Base-by-base conservation (phyloP, 2,888 invertebrate species). In the Caenorhabditis sp. region DNA sequence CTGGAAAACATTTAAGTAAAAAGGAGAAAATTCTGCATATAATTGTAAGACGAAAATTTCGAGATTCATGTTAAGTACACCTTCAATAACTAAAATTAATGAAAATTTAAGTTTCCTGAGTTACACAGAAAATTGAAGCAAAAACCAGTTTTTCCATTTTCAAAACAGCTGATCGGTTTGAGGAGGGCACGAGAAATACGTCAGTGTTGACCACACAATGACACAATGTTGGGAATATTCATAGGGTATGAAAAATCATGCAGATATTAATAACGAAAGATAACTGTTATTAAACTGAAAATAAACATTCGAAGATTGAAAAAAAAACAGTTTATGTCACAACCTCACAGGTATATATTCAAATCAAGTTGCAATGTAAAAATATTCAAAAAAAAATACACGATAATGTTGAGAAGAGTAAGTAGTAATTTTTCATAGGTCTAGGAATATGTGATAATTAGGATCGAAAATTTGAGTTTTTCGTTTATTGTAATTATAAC, bases 1-100 rank as follows among this genome's bases (percentile, higher is more conserved):
- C 54, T 54, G 54, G 17, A 54, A 54, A n/a, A n/a, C n/a, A 54
- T 54, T 26, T 14, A 54, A 54, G 1, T 3, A n/a, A n/a, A n/a
- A n/a, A n/a, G n/a, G n/a, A n/a, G n/a, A n/a, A n/a, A n/a, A n/a
- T n/a, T n/a, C n/a, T n/a, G n/a, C n/a, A n/a, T n/a, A n/a, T n/a
- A n/a, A n/a, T n/a, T n/a, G n/a, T n/a, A n/a, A n/a, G n/a, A n/a
- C n/a, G n/a, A n/a, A n/a, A n/a, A n/a, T n/a, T n/a, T n/a, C n/a
- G n/a, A n/a, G n/a, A n/a, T n/a, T n/a, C n/a, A n/a, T n/a, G n/a
- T n/a, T n/a, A n/a, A n/a, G n/a, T n/a, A n/a, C n/a, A n/a, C n/a
- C n/a, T n/a, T n/a, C n/a, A n/a, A n/a, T n/a, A n/a, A n/a, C n/a
- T n/a, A n/a, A n/a, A n/a, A n/a, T n/a, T n/a, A n/a, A n/a, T n/a